phyloP scores from a whole-genome alignment of 2,797 vertebrate genomes.

The Champsocephalus gunnari region DNA sequence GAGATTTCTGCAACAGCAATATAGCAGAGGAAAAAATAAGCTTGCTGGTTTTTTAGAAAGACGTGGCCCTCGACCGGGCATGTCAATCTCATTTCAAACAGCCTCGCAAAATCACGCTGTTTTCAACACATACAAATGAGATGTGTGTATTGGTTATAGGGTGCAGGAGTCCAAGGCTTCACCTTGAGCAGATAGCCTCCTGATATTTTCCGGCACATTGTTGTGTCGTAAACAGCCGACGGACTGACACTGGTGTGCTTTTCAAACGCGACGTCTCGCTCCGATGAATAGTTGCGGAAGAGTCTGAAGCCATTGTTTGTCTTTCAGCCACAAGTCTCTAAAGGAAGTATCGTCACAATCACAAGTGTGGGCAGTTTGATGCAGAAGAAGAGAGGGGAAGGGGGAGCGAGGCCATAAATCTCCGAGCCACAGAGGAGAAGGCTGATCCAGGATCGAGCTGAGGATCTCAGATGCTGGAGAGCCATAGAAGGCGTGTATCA shows the following conservation, averaged over 20 bases:
- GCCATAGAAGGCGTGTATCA: conserved; percentile 69
- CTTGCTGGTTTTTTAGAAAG: conserved; percentile 72
- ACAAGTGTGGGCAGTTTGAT: conserved; percentile 56
- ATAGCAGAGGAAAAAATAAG: conserved; percentile 61
- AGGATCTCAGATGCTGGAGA: conserved; percentile 70
- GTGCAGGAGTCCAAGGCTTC: conserved; percentile 69
- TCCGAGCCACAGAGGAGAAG: conserved; percentile 66
- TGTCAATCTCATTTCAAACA: conserved; percentile 86
- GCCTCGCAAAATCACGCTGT: conserved; percentile 79
- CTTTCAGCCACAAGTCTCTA: conserved; percentile 52
- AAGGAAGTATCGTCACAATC: conserved; percentile 52
- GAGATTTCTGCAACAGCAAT: conserved; percentile 80
- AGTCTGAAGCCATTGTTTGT: conserved; percentile 66
- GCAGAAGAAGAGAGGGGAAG: conserved; percentile 29
- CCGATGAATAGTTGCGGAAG: conserved; percentile 42
- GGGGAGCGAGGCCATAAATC: conserved; percentile 66
- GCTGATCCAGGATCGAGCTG: conserved; percentile 76
- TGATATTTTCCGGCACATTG: conserved; percentile 67
- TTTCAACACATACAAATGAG: conserved; percentile 66
- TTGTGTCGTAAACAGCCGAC: conserved; percentile 52
- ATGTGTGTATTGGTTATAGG: conserved; percentile 62
- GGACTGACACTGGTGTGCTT: conserved; percentile 54
- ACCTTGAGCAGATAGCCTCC: conserved; percentile 68
- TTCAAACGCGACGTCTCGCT: conserved; percentile 30
- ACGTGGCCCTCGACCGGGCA: conserved; percentile 74